A percentile compares a stretch with the other conserved stretches of the same genome.
Evolutionary conservation across 2,113 vertebrate genomes (phyloP).

Genomic region (Scalopus aquaticus): DNA sequence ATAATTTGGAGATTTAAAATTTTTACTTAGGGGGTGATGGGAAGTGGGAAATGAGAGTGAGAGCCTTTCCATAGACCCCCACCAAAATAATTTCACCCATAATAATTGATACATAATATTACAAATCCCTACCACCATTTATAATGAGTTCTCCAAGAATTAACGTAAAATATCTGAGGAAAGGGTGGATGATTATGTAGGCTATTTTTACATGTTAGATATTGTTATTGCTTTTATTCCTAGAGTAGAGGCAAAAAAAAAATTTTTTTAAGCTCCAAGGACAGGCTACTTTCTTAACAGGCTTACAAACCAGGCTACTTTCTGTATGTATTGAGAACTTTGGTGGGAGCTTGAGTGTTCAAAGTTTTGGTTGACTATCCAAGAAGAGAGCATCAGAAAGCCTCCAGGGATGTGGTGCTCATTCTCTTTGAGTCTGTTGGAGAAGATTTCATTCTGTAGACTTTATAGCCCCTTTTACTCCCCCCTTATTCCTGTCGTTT

Average conservation of each 20-base stretch:
- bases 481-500: neutral
- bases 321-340: neutral
- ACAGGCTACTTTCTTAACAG: neutral
- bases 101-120: neutral
- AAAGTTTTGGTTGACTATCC: neutral
- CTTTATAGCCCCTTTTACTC: neutral
- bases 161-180: neutral
- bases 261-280: neutral
- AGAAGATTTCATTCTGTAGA: neutral
- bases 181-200: neutral
- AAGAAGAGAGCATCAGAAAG: neutral
- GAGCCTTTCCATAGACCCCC: neutral
- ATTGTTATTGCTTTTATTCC: neutral
- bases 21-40: neutral
- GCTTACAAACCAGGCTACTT: neutral
- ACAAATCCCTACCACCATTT: neutral
- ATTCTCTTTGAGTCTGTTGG: neutral
- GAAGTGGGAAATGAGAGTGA: neutral
- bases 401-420: neutral
- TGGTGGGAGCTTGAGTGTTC: neutral
- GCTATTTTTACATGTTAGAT: conserved; percentile 21
- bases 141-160: neutral
- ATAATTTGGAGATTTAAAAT: neutral
- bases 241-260: neutral
- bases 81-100: neutral